Percentiles rank a stretch among this genome's conserved stretches.
phyloP scores from a whole-genome alignment of 2,113 vertebrate species.

The Sturnus vulgaris region DNA sequence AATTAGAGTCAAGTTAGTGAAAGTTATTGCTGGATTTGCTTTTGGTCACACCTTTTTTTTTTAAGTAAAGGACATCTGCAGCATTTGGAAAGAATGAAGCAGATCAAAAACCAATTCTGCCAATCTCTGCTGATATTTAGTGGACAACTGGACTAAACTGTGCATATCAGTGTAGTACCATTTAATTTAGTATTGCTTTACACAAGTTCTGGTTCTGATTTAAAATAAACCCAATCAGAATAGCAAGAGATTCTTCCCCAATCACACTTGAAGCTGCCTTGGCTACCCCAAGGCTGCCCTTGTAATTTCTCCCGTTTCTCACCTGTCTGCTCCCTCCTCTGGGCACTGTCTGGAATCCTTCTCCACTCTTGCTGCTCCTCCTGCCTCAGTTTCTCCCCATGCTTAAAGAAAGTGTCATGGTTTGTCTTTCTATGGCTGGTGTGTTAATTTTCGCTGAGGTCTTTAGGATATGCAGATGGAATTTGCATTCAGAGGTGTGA shows the following conservation, averaged over 20 bases:
- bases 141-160: background rate
- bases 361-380: background rate
- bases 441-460: background rate
- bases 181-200: background rate
- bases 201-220: background rate
- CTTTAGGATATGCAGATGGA: background rate
- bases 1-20: slow-evolving; percentile 62
- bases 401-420: background rate
- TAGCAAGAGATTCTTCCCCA: background rate
- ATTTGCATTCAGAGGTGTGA: background rate
- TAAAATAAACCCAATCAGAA: background rate
- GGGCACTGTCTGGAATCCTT: background rate
- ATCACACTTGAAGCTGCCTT: background rate
- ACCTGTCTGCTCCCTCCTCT: background rate
- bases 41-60: background rate
- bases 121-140: background rate
- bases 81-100: background rate
- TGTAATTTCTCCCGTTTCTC: background rate
- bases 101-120: background rate
- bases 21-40: slow-evolving; percentile 55
- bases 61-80: background rate
- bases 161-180: background rate
- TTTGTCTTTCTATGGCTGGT: background rate
- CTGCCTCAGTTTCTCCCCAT: background rate
- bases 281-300: background rate